These are phyloP conservation scores for Recurvirostra avosetta DNA, from an alignment of 2,113 vertebrate genomes.

Conservation along the genomic window DNA sequence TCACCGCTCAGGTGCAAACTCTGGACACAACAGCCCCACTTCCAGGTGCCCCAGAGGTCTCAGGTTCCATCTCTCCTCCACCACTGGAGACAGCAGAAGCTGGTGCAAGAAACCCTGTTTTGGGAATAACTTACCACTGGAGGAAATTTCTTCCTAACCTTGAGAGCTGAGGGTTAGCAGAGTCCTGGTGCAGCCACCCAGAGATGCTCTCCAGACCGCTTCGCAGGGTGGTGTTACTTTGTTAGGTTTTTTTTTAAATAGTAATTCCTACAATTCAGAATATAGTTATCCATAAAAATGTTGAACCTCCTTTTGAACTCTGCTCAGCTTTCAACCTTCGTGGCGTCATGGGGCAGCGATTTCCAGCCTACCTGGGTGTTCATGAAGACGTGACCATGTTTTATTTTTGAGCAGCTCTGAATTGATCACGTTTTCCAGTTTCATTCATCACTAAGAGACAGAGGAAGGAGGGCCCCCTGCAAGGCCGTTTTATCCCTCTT, in stretches of 20 bases:
- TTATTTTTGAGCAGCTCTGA: not conserved
- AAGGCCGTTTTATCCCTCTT: slow-evolving; percentile 8
- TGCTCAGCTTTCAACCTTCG: not conserved
- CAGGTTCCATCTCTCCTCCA: not conserved
- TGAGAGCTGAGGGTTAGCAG: fast-evolving
- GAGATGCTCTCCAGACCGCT: not conserved
- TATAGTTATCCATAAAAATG: not conserved
- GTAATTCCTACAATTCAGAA: not conserved
- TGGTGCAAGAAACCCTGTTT: not conserved
- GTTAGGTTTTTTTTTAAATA: not conserved
- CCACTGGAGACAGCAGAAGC: not conserved
- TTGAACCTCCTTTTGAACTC: not conserved
- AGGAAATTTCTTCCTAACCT: not conserved
- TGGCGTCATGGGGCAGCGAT: fast-evolving
- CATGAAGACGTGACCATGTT: not conserved
- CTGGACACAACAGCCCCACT: not conserved
- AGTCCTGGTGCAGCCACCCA: not conserved
- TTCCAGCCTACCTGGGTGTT: not conserved
- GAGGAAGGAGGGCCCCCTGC: not conserved
- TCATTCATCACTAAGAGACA: not conserved
- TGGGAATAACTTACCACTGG: not conserved
- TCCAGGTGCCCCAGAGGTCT: not conserved
- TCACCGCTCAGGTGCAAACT: not conserved
- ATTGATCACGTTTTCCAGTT: not conserved
- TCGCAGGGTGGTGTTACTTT: not conserved